Percentiles rank a stretch among this genome's conserved stretches.
Conservation (phyloP, 2,888 invertebrate species). For the Hoplodrina blanda region DNA sequence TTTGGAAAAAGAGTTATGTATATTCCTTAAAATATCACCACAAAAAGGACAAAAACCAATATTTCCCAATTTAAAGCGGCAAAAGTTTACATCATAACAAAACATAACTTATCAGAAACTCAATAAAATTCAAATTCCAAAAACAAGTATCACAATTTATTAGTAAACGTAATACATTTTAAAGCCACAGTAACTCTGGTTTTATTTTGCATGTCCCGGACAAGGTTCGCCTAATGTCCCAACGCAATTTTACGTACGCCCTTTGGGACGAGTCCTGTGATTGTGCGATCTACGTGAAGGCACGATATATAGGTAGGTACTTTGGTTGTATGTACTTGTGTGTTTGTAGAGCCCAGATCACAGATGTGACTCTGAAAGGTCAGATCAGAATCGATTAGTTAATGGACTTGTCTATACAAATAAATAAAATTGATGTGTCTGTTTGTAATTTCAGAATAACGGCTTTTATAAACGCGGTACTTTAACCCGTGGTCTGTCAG, state of each 20-base stretch:
- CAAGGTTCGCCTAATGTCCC: slow-evolving; percentile 69
- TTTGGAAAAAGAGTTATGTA: too few species aligned
- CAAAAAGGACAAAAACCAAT: too few species aligned
- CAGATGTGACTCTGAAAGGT: slow-evolving; percentile 54
- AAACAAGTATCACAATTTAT: slow-evolving; percentile 35
- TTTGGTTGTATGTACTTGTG: slow-evolving; percentile 4
- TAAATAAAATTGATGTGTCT: too few species aligned
- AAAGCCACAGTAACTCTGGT: slow-evolving; percentile 60
- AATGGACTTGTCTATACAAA: neutral
- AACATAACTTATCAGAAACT: slow-evolving; percentile 15
- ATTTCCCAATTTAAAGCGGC: neutral
- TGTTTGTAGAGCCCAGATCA: slow-evolving; percentile 17
- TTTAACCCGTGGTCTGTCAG: too few species aligned
- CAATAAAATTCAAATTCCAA: neutral
- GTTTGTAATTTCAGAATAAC: too few species aligned
- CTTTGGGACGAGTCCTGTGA: slow-evolving; percentile 66
- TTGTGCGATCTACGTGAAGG: slow-evolving; percentile 70
- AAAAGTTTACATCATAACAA: slow-evolving; percentile 7
- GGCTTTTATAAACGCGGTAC: too few species aligned
- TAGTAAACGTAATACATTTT: slow-evolving; percentile 27
- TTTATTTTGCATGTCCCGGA: slow-evolving; percentile 68
- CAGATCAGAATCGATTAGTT: slow-evolving; percentile 37
- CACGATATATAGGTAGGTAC: slow-evolving; percentile 25
- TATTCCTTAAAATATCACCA: too few species aligned
- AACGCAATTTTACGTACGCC: slow-evolving; percentile 72